A percentile compares a stretch with the other conserved stretches of the same genome.
Conservation (phyloP, 2,888 invertebrate species). For the Trichogramma evanescens region DNA sequence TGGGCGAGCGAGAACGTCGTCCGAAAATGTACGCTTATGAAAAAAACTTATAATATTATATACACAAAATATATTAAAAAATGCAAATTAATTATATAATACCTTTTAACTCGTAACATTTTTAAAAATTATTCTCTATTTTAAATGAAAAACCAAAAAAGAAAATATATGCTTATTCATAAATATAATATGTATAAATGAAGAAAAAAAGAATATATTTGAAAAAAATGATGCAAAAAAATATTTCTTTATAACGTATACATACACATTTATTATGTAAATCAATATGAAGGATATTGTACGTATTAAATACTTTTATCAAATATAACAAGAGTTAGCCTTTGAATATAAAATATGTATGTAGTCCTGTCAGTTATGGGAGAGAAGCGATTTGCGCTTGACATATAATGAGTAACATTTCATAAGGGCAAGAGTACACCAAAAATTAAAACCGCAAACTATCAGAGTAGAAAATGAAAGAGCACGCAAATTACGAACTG, state of each 20-base stretch:
- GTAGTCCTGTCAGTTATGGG: no score
- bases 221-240: neutral
- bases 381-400: no score
- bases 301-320: no score
- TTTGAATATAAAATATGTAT: no score
- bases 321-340: no score
- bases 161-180: conserved; percentile 2
- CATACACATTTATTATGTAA: no score
- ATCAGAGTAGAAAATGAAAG: no score
- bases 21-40: conserved; percentile 21
- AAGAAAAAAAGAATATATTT: conserved; percentile 4
- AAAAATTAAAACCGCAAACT: no score
- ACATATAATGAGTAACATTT: no score
- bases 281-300: no score
- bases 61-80: conserved; percentile 6
- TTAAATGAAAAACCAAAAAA: conserved; percentile 12
- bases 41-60: conserved; percentile 9
- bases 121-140: conserved; percentile 22
- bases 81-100: conserved; percentile 1
- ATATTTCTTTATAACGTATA: conserved; percentile 16
- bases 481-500: no score
- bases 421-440: no score
- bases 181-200: conserved; percentile 6
- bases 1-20: conserved; percentile 18
- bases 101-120: conserved; percentile 19